Evolutionary conservation across 2,888 invertebrate species (phyloP).

Genomic region (Thereva nobilitata): DNA sequence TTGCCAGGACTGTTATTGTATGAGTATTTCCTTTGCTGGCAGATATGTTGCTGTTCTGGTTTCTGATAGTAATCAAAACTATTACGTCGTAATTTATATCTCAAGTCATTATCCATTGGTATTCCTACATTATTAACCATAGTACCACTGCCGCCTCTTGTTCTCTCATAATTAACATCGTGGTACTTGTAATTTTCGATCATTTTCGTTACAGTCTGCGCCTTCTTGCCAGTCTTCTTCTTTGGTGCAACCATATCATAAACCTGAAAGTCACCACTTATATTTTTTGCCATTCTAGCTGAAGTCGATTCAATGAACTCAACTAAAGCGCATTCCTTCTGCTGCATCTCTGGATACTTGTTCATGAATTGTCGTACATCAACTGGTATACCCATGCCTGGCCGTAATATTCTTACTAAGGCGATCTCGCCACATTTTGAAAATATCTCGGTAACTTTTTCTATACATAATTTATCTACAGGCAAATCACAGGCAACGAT

Average conservation of each 20-base stretch:
- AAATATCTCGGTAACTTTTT: conserved; percentile 90
- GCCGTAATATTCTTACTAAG: conserved; percentile 81
- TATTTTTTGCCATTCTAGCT: conserved; percentile 78
- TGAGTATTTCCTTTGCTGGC: conserved; percentile 35
- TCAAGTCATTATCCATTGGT: conserved; percentile 25
- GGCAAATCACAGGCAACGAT: conserved; percentile 87
- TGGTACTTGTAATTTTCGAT: conserved; percentile 67
- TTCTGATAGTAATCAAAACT: conserved; percentile 56
- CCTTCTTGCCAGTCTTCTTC: conserved; percentile 70
- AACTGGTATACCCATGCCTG: conserved; percentile 87
- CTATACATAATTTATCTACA: conserved; percentile 81
- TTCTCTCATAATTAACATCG: conserved; percentile 54
- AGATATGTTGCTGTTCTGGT: conserved; percentile 53
- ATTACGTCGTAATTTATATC: conserved; percentile 47
- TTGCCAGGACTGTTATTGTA: conserved; percentile 39
- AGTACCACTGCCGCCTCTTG: conserved; percentile 57
- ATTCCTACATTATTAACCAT: not conserved
- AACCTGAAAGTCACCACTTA: conserved; percentile 69
- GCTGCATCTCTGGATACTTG: conserved; percentile 86
- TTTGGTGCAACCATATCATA: conserved; percentile 80
- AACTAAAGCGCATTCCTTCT: conserved; percentile 84
- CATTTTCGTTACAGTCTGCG: conserved; percentile 62
- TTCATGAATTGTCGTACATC: conserved; percentile 89
- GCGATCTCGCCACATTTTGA: conserved; percentile 88
- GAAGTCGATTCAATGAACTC: conserved; percentile 88